phyloP scores from a whole-genome alignment of 2,888 invertebrate species.

The Anorthoa munda region DNA sequence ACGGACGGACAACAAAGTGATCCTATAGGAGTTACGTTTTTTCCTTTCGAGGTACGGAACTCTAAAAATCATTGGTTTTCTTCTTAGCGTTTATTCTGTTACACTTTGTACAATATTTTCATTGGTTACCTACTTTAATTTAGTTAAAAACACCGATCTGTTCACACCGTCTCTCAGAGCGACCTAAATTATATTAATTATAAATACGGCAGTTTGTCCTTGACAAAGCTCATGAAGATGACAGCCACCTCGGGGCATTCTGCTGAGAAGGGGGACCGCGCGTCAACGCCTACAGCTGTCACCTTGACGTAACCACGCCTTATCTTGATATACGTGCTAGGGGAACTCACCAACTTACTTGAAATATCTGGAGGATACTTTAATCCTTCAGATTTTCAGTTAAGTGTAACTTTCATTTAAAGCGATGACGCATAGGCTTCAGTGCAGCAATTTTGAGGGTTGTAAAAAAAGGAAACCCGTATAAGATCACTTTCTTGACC shows the following conservation, averaged over 20 bases:
- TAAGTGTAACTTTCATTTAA: not conserved
- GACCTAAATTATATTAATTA: constrained; percentile 22
- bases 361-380: constrained; percentile 20
- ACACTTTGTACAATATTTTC: not conserved
- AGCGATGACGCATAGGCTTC: too few species aligned
- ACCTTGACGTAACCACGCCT: constrained; percentile 43
- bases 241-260: constrained; percentile 4
- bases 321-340: constrained; percentile 19
- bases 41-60: too few species aligned
- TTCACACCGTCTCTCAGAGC: not conserved
- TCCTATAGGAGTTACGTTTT: too few species aligned
- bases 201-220: constrained; percentile 25
- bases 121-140: not conserved
- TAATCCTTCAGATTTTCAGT: constrained; percentile 11
- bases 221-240: constrained; percentile 44
- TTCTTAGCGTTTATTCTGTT: too few species aligned
- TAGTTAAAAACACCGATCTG: not conserved
- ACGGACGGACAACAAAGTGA: too few species aligned
- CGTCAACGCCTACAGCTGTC: constrained; percentile 46
- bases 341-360: constrained; percentile 8
- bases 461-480: too few species aligned
- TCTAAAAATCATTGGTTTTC: too few species aligned
- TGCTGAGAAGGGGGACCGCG: constrained; percentile 10
- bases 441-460: too few species aligned
- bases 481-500: too few species aligned